Base-by-base conservation (phyloP, 2,888 invertebrate genomes). In the Drosophila differens region DNA sequence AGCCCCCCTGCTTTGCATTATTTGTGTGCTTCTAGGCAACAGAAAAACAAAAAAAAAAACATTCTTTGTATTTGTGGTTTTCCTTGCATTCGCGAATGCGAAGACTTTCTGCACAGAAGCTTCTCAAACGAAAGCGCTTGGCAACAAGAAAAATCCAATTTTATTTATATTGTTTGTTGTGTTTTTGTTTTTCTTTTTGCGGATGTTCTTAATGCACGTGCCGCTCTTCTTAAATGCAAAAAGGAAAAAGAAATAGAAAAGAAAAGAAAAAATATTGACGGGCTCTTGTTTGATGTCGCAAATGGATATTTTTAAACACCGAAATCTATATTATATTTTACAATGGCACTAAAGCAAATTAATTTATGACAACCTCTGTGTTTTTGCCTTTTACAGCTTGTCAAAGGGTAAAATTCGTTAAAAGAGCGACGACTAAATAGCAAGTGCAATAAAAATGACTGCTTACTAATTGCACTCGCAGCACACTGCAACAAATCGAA, bases 351-450 rank as follows among this genome's bases (percentile, higher is more conserved):
- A 39, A 47, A 14, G 59, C 67, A 63, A 60, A 84, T 68, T 37
- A 68, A 65, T 87, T 72, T 54, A 65, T 69, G 65, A 76, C 55
- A 52, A 25, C 64, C 63, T 62, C 52, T 81, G 64, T 70, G 63
- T 70, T 53, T 72, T 71, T 89, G 35, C 57, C 78, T 70, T 79
- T 83, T 89, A 65, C 83, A 89, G 83, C 64, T 83, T 83, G 71
- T 68, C 72, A 64, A 75, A 83, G 75, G 83, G 68, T 73, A 63
- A 49, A 54, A 54, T 76, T 61, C 49, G 52, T 64, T 54, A 62
- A 39, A 51, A 53, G 41, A 39, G 37, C 58, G 39, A 63, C 58
- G 39, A 67, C 39, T 49, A 35, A 44, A 19, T 1, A 67, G 30
- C 52, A 57, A 60, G 73, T 68, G 54, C 73, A 71, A 83, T 86